Evolutionary conservation across 2,113 vertebrate genomes (phyloP).

Genomic region (Dunckerocampus dactyliophorus): DNA sequence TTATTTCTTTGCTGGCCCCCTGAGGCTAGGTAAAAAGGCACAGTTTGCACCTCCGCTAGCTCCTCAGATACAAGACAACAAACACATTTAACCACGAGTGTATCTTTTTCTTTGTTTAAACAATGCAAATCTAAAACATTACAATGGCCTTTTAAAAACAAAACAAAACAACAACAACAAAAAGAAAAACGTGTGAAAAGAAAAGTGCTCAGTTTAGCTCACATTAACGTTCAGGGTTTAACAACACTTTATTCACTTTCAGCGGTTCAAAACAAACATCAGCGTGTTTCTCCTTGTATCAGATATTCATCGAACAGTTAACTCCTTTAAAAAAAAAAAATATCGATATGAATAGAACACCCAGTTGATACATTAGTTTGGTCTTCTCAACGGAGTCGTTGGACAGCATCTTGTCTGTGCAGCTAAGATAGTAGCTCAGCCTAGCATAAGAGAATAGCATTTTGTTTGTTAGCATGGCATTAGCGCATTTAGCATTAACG

Average conservation of each 20-base stretch:
- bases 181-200: background rate
- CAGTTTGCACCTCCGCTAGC: constrained; percentile 54
- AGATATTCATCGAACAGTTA: background rate
- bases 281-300: background rate
- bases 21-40: constrained; percentile 58
- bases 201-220: constrained; percentile 33
- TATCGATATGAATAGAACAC: background rate
- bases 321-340: background rate
- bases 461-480: background rate
- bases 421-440: background rate
- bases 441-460: background rate
- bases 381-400: background rate
- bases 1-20: constrained; percentile 57
- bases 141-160: constrained; percentile 22
- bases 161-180: constrained; percentile 13
- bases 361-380: background rate
- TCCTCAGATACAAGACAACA: constrained; percentile 53
- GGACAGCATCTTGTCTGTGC: background rate
- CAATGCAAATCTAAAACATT: constrained; percentile 18
- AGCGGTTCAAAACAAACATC: constrained; percentile 5
- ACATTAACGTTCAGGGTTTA: constrained; percentile 30
- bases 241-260: constrained; percentile 5
- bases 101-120: background rate
- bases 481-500: background rate
- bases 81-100: constrained; percentile 23